These are phyloP conservation scores for Papilio dardanus DNA, from an alignment of 1,140 invertebrate species.

Conservation along the genomic window DNA sequence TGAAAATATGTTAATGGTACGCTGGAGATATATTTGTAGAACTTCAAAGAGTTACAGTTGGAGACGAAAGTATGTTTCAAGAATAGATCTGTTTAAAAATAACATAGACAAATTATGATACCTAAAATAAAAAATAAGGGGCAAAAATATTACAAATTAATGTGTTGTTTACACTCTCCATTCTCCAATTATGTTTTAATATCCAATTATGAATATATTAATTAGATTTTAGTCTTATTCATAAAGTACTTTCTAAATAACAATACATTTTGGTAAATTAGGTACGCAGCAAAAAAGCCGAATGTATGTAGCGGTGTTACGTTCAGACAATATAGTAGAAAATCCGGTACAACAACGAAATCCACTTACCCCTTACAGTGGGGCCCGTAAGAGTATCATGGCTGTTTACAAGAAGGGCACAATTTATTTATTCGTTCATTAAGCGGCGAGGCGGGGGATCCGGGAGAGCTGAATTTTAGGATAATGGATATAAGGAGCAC, in stretches of 20 bases:
- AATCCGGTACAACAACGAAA: constrained; percentile 78
- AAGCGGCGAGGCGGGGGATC: constrained; percentile 72
- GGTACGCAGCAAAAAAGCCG: constrained; percentile 1
- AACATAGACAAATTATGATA: no score
- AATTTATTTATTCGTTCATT: constrained; percentile 82
- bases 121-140: no score
- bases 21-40: constrained; percentile 2
- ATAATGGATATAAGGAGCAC: constrained; percentile 70
- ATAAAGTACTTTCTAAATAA: background rate
- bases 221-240: no score
- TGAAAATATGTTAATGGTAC: constrained; percentile 30
- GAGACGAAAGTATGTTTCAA: background rate
- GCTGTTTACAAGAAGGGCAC: constrained; percentile 79
- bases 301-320: constrained; percentile 40
- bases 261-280: constrained; percentile 4
- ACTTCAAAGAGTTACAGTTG: background rate
- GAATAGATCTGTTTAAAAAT: background rate
- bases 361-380: constrained; percentile 79
- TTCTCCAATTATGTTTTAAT: no score
- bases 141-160: background rate
- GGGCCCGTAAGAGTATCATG: constrained; percentile 63
- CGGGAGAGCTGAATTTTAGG: constrained; percentile 74
- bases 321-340: constrained; percentile 61
- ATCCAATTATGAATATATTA: no score
- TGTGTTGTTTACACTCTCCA: background rate